Base-by-base conservation (phyloP, 1,140 invertebrate species). In the Apis mellifera region DNA sequence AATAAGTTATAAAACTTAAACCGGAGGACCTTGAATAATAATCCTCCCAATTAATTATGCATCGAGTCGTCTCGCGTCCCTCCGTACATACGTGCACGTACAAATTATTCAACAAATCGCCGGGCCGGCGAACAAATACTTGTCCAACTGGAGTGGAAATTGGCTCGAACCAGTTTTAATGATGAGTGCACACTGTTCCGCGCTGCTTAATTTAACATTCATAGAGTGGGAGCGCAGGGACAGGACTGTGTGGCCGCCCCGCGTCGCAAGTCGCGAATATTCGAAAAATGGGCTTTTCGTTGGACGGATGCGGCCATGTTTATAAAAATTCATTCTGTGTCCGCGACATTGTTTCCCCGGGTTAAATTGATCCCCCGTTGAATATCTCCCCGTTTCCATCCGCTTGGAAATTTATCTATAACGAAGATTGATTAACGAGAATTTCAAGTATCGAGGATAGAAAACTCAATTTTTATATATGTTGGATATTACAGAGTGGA, bases 191-290 rank as follows among this genome's bases (percentile, higher is more conserved):
- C 52, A 74, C 81, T 81, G 79, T 84, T 78, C 86, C 80, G 71
- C 21, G 71, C 21, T 65, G 65, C 81, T 42, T 86, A 80, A 90
- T 90, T 91, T 91, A 71, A 86, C 86, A 92, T 91, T 92, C 90
- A 91, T 91, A 87, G 89, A 80, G 80, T 91, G 90, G 90, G 90
- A 91, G 84, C 83, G 74, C 64, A 73, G 83, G 87, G 64, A 75
- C 74, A n/a, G n/a, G n/a, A n/a, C n/a, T n/a, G n/a, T n/a, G n/a
- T 73, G 64, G 52, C 68, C 74, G 64, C 42, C 50, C 65, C 48
- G 54, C n/a, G n/a, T n/a, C n/a, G 52, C 71, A 85, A 69, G 81
- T 86, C 75, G 82, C 64, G 82, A 55, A 70, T 78, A 75, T 78
- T 66, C 71, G 69, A 78, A 75, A 71, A 89, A 88, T 86, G 66